Base-by-base conservation (phyloP, 2,888 invertebrate species). In the Rhodophaea formosa region DNA sequence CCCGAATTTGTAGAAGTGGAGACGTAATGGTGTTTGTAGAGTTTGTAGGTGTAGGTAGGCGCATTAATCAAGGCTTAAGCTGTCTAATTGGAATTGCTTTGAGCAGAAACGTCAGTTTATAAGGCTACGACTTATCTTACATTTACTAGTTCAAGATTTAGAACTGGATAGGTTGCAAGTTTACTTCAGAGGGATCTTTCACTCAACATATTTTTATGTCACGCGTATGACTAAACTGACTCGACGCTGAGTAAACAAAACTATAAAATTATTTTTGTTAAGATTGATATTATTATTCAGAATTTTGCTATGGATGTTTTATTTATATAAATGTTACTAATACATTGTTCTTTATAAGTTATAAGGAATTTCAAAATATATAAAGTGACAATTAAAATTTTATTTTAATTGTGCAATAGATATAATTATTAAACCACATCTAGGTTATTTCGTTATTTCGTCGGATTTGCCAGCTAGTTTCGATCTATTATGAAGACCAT, bases 251-350 rank as follows among this genome's bases (percentile, higher is more conserved):
- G 46, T 46, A 46, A 46, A 46, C 46, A 46, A 46, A 46, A 46
- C 46, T 46, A 46, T 46, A 46, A 29, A 46, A 46, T 23, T 46
- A 46, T 23, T 44, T 44, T 15, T 8, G 44, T 44, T 15, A 15
- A 5, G 23, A 23, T 23, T 23, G 23, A 23, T 23, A 2, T 5
- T 23, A 23, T 23, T 23, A 3, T 23, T 23, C 23, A 23, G 23
- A 23, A 23, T 5, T 23, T 3, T 23, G 23, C 23, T 3, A 23
- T 23, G 23, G 23, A 5, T 3, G 5, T 23, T 23, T n/a, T 23
- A 2, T 23, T 5, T 23, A 23, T n/a, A 23, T 23, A 23, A 23
- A 23, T 23, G 5, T 3, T 3, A 23, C 23, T 23, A 3, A 23
- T 3, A 23, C 23, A 2, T 3, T 23, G 23, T 5, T 3, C 23